Conservation (phyloP, 2,888 invertebrate genomes). For the Cryptus armator region DNA sequence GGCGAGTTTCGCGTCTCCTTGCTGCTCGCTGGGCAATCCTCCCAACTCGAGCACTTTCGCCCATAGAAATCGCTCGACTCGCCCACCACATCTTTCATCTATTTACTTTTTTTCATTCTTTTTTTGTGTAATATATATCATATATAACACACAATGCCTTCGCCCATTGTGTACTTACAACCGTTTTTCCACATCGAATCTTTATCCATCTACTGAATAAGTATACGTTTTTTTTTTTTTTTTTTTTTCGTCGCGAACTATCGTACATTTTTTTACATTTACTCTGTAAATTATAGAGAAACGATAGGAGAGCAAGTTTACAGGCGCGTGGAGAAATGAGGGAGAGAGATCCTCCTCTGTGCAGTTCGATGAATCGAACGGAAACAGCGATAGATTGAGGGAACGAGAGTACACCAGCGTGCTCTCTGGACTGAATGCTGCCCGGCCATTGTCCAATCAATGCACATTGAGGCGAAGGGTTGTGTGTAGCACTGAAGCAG, state of each 20-base stretch:
- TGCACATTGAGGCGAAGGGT: constrained; percentile 79
- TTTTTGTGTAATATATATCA: constrained; percentile 5
- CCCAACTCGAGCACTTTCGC: constrained; percentile 16
- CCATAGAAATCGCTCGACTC: constrained; percentile 28
- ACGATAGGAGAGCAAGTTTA: constrained; percentile 73
- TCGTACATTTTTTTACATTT: not conserved
- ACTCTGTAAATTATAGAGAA: not conserved
- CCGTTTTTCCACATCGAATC: constrained; percentile 78
- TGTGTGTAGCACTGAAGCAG: constrained; percentile 66
- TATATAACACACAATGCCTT: constrained; percentile 27
- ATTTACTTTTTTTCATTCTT: constrained; percentile 20
- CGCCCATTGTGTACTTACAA: constrained; percentile 75
- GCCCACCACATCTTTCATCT: constrained; percentile 13
- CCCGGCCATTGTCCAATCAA: constrained; percentile 81
- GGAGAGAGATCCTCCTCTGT: constrained; percentile 1
- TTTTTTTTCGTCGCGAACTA: not conserved
- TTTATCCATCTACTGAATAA: constrained; percentile 81
- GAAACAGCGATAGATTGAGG: constrained; percentile 47
- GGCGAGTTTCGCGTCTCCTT: constrained; percentile 8
- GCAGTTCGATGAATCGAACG: constrained; percentile 58
- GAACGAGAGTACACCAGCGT: constrained; percentile 58
- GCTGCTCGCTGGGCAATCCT: not conserved
- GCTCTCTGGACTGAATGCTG: constrained; percentile 72
- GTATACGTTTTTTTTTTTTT: constrained; percentile 63
- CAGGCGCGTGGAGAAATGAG: constrained; percentile 52